These are phyloP conservation scores for Phoenoteleia sp. DNA, from an alignment of 2,888 invertebrate species.

Conservation along the genomic window DNA sequence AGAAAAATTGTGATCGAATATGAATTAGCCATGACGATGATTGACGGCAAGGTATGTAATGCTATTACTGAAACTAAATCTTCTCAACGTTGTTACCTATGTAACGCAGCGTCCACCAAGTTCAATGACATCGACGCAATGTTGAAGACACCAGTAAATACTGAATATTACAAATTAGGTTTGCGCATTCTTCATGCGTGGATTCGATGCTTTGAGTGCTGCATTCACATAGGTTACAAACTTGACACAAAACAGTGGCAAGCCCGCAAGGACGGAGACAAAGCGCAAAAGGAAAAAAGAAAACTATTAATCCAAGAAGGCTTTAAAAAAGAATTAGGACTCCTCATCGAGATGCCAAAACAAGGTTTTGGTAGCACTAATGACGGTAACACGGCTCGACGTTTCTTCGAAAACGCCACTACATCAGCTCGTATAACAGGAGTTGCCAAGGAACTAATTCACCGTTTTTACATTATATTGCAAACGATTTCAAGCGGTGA, in stretches of 20 bases:
- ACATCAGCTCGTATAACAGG: constrained; percentile 21
- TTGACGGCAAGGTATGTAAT: constrained; percentile 71
- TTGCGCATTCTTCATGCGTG: constrained; percentile 41
- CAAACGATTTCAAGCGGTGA: constrained; percentile 18
- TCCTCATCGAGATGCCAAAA: constrained; percentile 43
- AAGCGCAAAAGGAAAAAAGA: constrained; percentile 7
- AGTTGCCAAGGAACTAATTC: constrained; percentile 24
- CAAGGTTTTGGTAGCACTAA: neutral
- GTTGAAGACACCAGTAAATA: neutral
- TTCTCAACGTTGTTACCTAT: constrained; percentile 29
- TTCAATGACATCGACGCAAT: constrained; percentile 34
- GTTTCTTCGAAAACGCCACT: constrained; percentile 44
- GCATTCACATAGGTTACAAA: constrained; percentile 42
- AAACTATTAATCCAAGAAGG: constrained; percentile 17
- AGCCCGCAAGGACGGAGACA: constrained; percentile 20
- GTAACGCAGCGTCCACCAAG: constrained; percentile 7
- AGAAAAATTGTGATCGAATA: constrained; percentile 54
- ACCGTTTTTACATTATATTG: constrained; percentile 39
- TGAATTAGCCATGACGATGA: constrained; percentile 64
- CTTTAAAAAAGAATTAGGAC: constrained; percentile 38
- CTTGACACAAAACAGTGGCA: constrained; percentile 37
- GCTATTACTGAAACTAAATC: constrained; percentile 18
- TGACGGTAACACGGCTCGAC: neutral
- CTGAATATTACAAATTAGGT: neutral
- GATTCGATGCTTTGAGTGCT: constrained; percentile 45